These are phyloP conservation scores for Paradoxurus hermaphroditus DNA, from an alignment of 2,113 vertebrate genomes.

Conservation along the genomic window DNA sequence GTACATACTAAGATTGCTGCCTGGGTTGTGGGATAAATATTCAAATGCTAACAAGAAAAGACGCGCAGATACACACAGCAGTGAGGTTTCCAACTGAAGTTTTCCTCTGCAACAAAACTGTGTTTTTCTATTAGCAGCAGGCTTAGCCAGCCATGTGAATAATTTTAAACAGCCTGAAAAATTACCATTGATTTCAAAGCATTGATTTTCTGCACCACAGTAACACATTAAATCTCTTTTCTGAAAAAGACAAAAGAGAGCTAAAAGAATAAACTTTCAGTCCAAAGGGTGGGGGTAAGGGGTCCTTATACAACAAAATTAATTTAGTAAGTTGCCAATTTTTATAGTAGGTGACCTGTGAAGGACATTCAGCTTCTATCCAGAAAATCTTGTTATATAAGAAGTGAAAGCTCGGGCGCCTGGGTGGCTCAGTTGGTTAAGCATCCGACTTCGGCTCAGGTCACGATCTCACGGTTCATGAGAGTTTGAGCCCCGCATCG, in stretches of 20 bases:
- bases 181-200: constrained; percentile 80
- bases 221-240: constrained; percentile 73
- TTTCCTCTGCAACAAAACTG: constrained; percentile 48
- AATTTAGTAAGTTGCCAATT: constrained; percentile 34
- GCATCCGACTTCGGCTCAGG: no score
- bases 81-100: constrained; percentile 48
- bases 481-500: no score
- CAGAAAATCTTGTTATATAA: constrained; percentile 21
- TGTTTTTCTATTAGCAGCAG: constrained; percentile 53
- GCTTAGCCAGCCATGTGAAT: constrained; percentile 40
- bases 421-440: no score
- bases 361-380: constrained; percentile 34
- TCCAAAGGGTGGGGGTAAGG: not conserved
- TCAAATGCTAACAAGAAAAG: not conserved
- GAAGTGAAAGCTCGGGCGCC: not conserved
- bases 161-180: constrained; percentile 80
- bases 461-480: no score
- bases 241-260: constrained; percentile 70
- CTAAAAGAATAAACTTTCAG: constrained; percentile 46
- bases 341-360: not conserved
- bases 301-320: constrained; percentile 38
- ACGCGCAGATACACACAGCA: not conserved
- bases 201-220: constrained; percentile 79
- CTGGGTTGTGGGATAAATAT: not conserved
- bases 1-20: not conserved